Base-by-base conservation (phyloP, 2,888 invertebrate species). In the Diarsia dahlii region DNA sequence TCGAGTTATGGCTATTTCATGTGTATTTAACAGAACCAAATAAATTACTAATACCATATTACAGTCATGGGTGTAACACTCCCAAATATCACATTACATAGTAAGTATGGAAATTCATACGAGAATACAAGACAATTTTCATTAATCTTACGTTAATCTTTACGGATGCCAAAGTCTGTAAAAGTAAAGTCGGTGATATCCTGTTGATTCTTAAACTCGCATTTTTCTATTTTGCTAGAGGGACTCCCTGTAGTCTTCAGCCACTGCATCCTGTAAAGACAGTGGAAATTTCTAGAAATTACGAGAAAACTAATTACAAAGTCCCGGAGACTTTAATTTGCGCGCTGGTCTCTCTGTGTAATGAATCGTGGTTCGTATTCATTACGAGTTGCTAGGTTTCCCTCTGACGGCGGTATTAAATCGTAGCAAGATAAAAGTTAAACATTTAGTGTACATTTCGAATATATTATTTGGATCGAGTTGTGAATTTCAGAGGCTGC, bases 181-280 rank as follows among this genome's bases (percentile, higher is more conserved):
- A 95, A 97, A 0, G 95, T 93, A 74, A 92, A 97, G 5, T 96
- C 91, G 0, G 92, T 67, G n/a, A 98, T 96, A 78, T 97, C 95
- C 81, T 96, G 97, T 78, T 97, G 97, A 89, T 98, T 97, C 28
- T 95, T 96, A 92, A 98, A 98, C 81, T 97, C 97, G 0, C 97
- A 97, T 91, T 97, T 98, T 13, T 98, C 98, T 84, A 98, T 98
- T 84, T 95, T 95, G 65, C 98, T 98, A 84, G 97, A 96, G 0
- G 98, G 98, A 91, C 98, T 98, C 62, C 98, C 98, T 9, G 96
- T 97, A 50, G 95, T 96, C 87, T 97, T 96, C 71, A 98, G 84
- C 96, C 97, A 97, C 52, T 93, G 89, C 90, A 95, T 94, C 97
- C 97, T 97, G 92, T 1, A 87, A 86, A 80, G 50, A 84, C 65